These are phyloP conservation scores for Pristis pectinata DNA, from an alignment of 2,797 vertebrate genomes.

Conservation along the genomic window DNA sequence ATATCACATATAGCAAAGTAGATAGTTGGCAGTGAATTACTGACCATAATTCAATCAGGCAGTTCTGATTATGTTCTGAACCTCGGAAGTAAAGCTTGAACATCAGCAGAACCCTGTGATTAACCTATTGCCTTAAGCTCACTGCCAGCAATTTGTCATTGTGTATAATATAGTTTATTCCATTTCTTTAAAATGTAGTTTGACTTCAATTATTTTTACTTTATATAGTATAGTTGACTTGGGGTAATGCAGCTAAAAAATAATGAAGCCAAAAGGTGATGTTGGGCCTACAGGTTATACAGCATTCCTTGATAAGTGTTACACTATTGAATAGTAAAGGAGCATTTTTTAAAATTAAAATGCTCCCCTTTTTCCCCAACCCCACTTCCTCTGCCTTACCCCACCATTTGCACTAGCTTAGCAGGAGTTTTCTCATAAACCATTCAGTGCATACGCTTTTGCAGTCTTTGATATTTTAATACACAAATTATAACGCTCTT, in stretches of 20 bases:
- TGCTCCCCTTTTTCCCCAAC: background rate
- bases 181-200: background rate
- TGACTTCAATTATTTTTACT: slow-evolving; percentile 15
- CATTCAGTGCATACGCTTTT: background rate
- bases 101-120: slow-evolving; percentile 1
- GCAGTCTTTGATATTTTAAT: background rate
- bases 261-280: background rate
- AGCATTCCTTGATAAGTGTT: background rate
- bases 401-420: background rate
- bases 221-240: background rate
- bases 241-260: background rate
- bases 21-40: slow-evolving; percentile 20
- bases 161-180: background rate
- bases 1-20: background rate
- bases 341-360: too few relatives aligned
- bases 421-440: background rate
- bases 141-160: slow-evolving; percentile 14
- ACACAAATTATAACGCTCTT: background rate
- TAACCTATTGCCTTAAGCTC: slow-evolving; percentile 18
- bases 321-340: background rate
- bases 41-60: background rate
- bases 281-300: background rate
- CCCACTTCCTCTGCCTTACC: too few relatives aligned
- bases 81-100: slow-evolving; percentile 1
- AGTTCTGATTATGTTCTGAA: slow-evolving; percentile 33